phyloP scores from a whole-genome alignment of 1,140 invertebrate genomes.

The Lasioglossum albipes region DNA sequence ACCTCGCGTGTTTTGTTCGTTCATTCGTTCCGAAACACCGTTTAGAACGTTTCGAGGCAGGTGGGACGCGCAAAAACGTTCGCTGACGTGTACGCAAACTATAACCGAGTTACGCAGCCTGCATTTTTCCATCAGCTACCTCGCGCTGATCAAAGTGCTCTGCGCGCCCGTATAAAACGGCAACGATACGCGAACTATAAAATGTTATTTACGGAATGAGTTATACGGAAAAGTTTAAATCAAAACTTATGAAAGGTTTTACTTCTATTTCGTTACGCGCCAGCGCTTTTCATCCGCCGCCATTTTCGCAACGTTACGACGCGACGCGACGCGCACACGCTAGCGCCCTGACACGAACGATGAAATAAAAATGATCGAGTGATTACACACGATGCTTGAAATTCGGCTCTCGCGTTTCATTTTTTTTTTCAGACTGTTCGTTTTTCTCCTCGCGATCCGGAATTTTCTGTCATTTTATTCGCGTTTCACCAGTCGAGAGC shows the following conservation, averaged over 20 bases:
- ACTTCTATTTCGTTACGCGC: conserved; percentile 41
- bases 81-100: conserved; percentile 53
- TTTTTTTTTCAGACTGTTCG: not conserved
- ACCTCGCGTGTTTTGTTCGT: not conserved
- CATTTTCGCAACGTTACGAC: conserved; percentile 27
- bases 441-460: too few relatives aligned
- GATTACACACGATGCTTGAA: not conserved
- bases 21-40: not conserved
- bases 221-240: conserved; percentile 59
- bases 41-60: conserved; percentile 33
- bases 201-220: conserved; percentile 59
- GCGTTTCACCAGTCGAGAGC: too few relatives aligned
- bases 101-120: conserved; percentile 58
- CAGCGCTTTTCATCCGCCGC: conserved; percentile 18
- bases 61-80: conserved; percentile 60
- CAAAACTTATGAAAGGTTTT: conserved; percentile 63
- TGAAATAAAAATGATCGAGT: conserved; percentile 25
- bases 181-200: conserved; percentile 60
- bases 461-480: not conserved
- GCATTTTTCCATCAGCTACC: conserved; percentile 64
- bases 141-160: conserved; percentile 59
- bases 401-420: not conserved
- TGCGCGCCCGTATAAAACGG: conserved; percentile 56
- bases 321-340: not conserved
- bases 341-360: not conserved